Base-by-base conservation (phyloP, 2,797 vertebrate genomes). In the Cetoscarus ocellatus region DNA sequence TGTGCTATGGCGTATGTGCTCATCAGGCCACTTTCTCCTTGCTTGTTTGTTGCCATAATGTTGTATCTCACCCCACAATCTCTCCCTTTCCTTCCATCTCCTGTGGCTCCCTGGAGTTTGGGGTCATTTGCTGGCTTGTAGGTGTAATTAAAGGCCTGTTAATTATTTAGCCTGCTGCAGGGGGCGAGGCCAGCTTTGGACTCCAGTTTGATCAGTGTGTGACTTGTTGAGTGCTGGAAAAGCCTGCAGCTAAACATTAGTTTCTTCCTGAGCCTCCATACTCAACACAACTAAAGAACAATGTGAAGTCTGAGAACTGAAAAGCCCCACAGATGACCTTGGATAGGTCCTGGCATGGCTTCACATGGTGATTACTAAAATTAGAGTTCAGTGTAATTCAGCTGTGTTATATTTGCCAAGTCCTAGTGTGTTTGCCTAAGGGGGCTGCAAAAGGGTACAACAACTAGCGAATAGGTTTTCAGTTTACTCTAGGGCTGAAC, bases 81-180 rank as follows among this genome's bases (percentile, higher is more conserved):
- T n/a, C 66, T 47, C 13, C 34, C 19, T 45, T n/a, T 27, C 11
- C 58, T 18, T 40, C 35, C 36, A 36, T 62, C 73, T 66, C 79
- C 69, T 13, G 50, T 45, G 27, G 73, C 72, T 76, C 79, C 73
- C 79, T 60, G 36, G 78, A 79, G 64, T 64, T 73, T 13, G 36
- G 75, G 90, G 88, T 92, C 86, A 91, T 92, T 88, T 80, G 65
- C 81, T 87, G 63, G 6, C 89, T 93, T 92, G 90, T 88, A 86
- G 82, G 86, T 93, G 93, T 94, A 94, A 95, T 95, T 94, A 94
- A 90, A 88, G 84, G 54, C 54, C 86, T 42, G 79, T 94, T 92
- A 92, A 95, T 95, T 93, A 94, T 95, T 95, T 85, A 94, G 79
- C 69, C 56, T 11, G 53, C 91, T 81, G 71, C 55, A 9, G 82